Evolutionary conservation across 2,797 vertebrate species (phyloP).

Genomic region (Lepilemur ruficaudatus): DNA sequence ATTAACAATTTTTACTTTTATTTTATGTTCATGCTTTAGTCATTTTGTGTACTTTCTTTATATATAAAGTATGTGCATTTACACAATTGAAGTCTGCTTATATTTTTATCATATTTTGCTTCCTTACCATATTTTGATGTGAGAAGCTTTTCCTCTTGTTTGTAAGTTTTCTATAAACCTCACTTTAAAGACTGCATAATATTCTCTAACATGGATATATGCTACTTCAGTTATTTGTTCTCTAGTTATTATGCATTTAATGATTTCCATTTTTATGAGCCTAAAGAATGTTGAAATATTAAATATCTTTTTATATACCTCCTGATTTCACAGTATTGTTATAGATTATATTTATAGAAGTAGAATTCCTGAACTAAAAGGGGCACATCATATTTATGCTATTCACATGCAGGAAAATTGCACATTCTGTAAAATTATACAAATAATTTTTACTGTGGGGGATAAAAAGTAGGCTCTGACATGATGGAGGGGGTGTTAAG

Average conservation of each 20-base stretch:
- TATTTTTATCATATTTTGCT: not conserved
- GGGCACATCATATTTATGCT: not conserved
- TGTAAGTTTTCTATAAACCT: not conserved
- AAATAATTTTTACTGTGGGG: not conserved
- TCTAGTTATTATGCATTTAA: not conserved
- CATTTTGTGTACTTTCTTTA: not conserved
- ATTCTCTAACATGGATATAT: not conserved
- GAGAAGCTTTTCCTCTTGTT: not conserved
- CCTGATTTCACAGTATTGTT: not conserved
- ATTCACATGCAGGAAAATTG: not conserved
- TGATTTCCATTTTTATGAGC: not conserved
- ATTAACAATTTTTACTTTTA: constrained; percentile 1
- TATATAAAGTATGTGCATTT: not conserved
- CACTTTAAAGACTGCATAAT: not conserved
- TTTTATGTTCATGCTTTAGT: not conserved
- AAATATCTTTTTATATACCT: not conserved
- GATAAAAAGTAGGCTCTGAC: not conserved
- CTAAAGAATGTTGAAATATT: not conserved
- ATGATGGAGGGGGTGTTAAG: not conserved
- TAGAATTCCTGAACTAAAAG: not conserved
- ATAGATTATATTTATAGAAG: not conserved
- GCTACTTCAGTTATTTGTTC: not conserved
- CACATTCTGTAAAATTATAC: not conserved
- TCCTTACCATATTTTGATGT: not conserved
- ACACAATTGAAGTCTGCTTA: not conserved